Evolutionary conservation across 2,888 invertebrate genomes (phyloP), one percentile per base, ranked within the genome.

Genomic region (Allacma fusca): DNA sequence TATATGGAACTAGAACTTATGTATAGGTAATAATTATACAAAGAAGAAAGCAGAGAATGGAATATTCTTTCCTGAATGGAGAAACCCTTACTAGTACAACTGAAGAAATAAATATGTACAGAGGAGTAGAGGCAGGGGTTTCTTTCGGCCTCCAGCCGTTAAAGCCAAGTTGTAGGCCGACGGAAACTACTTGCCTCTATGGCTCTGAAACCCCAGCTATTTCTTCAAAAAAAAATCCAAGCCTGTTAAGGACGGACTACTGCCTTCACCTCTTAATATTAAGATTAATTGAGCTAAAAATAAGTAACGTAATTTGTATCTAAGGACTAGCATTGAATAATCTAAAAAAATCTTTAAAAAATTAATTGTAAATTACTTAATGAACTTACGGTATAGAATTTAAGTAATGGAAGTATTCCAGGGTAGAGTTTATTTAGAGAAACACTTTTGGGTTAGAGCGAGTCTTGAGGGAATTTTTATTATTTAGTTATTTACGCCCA

Each of bases 131-230:
- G 83, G 88, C 87, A 94, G 93, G 94, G 93, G 94, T 94, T 94
- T 94, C 93, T 93, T 93, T 93, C 93, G 93, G 94, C 93, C 93
- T 94, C 93, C 93, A 93, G 93, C 93, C 91, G 91, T 89, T 86
- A 86, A 87, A 81, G 86, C 88, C 87, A 87, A 87, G 90, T 92
- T 93, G 94, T 94, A 94, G 94, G 94, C 94, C 94, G 94, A 93
- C 93, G 93, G 93, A 94, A 94, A 94, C 93, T 94, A 93, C 93
- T 94, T 93, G 93, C 93, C 88, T 89, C 88, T 88, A 87, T 82
- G 83, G 79, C 84, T 82, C 83, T 83, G 81, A 67, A 81, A 80
- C 80, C 81, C 80, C 82, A 82, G 79, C 83, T 24, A 43, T 43
- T 19, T 50, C 50, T 50, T 50, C 50, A n/a, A 2, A 50, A n/a